These are phyloP conservation scores for Hycleus cichorii DNA, from an alignment of 1,140 invertebrate species.

Conservation along the genomic window DNA sequence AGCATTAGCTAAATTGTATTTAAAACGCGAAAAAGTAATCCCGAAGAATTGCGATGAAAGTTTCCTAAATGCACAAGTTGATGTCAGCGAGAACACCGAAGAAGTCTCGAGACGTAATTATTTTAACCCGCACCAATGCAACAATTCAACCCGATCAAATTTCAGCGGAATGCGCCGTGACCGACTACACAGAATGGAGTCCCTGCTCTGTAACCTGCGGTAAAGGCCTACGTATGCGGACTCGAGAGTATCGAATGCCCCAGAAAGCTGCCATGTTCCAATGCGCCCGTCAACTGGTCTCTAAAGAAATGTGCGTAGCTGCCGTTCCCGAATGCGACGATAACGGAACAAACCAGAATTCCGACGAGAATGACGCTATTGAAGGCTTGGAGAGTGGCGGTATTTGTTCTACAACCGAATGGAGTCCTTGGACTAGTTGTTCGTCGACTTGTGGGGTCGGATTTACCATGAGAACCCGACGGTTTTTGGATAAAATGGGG, in stretches of 20 bases:
- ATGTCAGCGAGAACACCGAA: constrained; percentile 65
- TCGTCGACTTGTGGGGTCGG: constrained; percentile 77
- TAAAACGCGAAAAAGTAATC: constrained; percentile 65
- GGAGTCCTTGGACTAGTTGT: constrained; percentile 76
- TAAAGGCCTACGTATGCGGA: constrained; percentile 78
- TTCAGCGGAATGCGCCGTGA: constrained; percentile 69
- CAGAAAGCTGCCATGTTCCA: constrained; percentile 67
- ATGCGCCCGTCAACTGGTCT: constrained; percentile 73
- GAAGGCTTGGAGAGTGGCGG: constrained; percentile 40
- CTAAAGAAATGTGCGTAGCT: constrained; percentile 83
- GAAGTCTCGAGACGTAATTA: constrained; percentile 64
- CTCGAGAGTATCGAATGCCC: constrained; percentile 65
- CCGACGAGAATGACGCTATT: constrained; percentile 4
- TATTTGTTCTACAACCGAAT: constrained; percentile 64
- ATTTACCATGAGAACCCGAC: constrained; percentile 61
- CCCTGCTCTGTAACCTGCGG: constrained; percentile 80
- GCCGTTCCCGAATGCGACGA: constrained; percentile 56
- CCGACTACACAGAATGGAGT: constrained; percentile 68
- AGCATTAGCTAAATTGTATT: constrained; percentile 70
- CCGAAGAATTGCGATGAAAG: constrained; percentile 64
- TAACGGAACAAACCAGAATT: background rate
- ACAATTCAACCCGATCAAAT: constrained; percentile 15
- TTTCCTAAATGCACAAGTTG: constrained; percentile 52
- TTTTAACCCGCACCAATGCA: background rate
- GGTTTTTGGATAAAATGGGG: constrained; percentile 64